Evolutionary conservation across 2,888 invertebrate genomes (phyloP).

Genomic region (Pyrrhia umbra): DNA sequence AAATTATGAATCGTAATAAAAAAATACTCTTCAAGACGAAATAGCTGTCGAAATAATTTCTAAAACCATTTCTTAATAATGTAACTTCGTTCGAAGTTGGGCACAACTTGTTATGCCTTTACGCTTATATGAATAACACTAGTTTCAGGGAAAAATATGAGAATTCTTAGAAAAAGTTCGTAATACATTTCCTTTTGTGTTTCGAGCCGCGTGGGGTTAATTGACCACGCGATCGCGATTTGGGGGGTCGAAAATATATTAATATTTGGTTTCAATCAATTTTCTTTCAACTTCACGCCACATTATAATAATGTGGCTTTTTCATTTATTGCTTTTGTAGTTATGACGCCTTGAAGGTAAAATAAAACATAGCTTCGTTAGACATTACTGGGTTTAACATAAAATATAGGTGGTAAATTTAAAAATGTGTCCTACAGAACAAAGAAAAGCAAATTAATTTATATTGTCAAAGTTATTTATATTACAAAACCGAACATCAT

Average conservation of each 20-base stretch:
- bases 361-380: conserved; percentile 36
- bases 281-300: conserved; percentile 32
- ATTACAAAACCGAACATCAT: too few relatives aligned
- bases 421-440: too few relatives aligned
- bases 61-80: conserved; percentile 18
- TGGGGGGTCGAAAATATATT: conserved; percentile 53
- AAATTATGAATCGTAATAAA: conserved; percentile 34
- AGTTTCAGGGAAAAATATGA: conserved; percentile 28
- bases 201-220: conserved; percentile 56
- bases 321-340: conserved; percentile 30
- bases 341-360: conserved; percentile 17
- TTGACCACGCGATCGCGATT: conserved; percentile 65
- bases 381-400: too few relatives aligned
- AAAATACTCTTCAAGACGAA: conserved; percentile 27
- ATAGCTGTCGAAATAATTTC: conserved; percentile 35
- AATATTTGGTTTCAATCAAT: conserved; percentile 53
- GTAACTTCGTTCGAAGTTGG: conserved; percentile 21
- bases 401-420: too few relatives aligned
- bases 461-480: too few relatives aligned
- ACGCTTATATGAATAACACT: conserved; percentile 9
- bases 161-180: conserved; percentile 46
- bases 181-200: conserved; percentile 59
- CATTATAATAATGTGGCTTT: conserved; percentile 14
- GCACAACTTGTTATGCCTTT: conserved; percentile 21
- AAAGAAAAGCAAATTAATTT: too few relatives aligned